These are phyloP conservation scores for Stictonetta naevosa DNA, from an alignment of 2,113 vertebrate species.

Conservation along the genomic window DNA sequence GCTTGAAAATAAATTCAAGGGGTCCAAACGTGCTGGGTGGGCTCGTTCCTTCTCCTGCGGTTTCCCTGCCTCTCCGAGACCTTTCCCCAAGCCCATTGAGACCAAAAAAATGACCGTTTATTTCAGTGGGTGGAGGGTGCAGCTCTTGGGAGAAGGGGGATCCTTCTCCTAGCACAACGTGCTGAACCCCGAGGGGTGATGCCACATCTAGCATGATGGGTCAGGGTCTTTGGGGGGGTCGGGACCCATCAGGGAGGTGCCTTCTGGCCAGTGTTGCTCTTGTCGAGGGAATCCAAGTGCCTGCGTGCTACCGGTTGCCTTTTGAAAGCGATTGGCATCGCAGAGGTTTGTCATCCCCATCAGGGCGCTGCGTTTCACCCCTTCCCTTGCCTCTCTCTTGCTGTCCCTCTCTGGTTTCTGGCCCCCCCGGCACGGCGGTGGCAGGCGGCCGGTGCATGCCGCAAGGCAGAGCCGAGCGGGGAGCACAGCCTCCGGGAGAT, in stretches of 20 bases:
- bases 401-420: rapidly evolving
- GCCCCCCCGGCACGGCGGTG: not conserved
- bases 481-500: conserved; percentile 43
- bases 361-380: too few relatives aligned
- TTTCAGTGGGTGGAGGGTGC: rapidly evolving
- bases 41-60: not conserved
- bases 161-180: rapidly evolving
- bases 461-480: not conserved
- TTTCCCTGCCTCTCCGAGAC: not conserved
- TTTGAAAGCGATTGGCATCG: not conserved
- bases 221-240: too few relatives aligned
- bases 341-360: not conserved
- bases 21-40: too few relatives aligned
- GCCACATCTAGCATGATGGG: too few relatives aligned
- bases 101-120: not conserved
- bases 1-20: not conserved
- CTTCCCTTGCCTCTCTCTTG: not conserved
- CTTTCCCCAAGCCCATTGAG: not conserved
- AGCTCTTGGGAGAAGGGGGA: rapidly evolving
- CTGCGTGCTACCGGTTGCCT: not conserved
- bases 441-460: not conserved
- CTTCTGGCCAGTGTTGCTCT: rapidly evolving
- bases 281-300: not conserved
- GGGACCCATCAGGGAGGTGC: not conserved
- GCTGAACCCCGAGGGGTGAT: not conserved